Conservation (phyloP, 2,797 vertebrate species). For the Gallinago nigripennis region DNA sequence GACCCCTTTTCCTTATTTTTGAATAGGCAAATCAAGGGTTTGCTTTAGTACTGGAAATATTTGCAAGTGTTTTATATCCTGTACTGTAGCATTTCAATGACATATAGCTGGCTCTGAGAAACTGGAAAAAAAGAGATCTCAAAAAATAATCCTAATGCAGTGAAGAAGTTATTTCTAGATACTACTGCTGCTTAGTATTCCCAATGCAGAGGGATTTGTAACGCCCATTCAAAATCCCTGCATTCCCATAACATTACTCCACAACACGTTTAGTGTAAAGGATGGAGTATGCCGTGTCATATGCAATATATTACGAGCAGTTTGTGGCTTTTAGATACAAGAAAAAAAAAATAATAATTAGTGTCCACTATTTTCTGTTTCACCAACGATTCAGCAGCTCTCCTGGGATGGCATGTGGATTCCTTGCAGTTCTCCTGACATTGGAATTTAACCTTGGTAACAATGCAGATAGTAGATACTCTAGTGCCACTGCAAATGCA, state of each 20-base stretch:
- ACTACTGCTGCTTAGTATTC: neutral
- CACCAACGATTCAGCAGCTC: neutral
- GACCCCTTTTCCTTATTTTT: neutral
- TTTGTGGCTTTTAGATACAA: neutral
- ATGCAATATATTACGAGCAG: neutral
- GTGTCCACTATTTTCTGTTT: neutral
- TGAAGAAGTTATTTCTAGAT: neutral
- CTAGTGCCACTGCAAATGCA: neutral
- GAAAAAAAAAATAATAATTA: neutral
- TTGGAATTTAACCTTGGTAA: neutral
- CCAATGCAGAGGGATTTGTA: neutral
- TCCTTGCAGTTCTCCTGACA: constrained; percentile 2
- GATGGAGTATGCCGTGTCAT: neutral
- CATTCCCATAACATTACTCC: neutral
- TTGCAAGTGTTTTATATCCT: neutral
- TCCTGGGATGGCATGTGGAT: neutral
- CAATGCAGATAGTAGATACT: neutral
- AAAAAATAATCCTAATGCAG: neutral
- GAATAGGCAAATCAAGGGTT: neutral
- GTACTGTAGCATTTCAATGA: neutral
- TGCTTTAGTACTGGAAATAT: neutral
- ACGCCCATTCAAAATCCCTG: neutral
- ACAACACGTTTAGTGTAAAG: neutral
- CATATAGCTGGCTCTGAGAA: neutral
- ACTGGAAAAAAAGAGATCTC: neutral